Evolutionary conservation across 1,140 invertebrate genomes (phyloP).

Genomic region (Drosophila murphyi): DNA sequence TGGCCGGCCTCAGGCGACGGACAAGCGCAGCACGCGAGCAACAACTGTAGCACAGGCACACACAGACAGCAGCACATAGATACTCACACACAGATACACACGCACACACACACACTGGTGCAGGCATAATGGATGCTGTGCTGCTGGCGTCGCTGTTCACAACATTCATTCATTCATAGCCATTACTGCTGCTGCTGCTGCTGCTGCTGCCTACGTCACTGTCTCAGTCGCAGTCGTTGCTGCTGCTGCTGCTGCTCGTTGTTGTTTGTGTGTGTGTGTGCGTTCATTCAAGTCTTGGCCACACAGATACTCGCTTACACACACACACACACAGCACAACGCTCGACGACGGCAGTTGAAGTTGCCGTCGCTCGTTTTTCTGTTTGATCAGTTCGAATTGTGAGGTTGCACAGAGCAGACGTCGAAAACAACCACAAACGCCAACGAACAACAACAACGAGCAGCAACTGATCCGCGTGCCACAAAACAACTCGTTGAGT

Average conservation of each 20-base stretch:
- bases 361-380: conserved; percentile 62
- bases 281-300: conserved; percentile 54
- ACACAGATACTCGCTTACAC: conserved; percentile 40
- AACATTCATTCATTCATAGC: conserved; percentile 49
- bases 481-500: conserved; percentile 20
- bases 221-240: not conserved
- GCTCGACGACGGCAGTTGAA: conserved; percentile 24
- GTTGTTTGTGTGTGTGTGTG: conserved; percentile 22
- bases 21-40: conserved; percentile 65
- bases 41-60: conserved; percentile 43
- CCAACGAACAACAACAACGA: not conserved
- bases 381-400: conserved; percentile 80
- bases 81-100: conserved; percentile 31
- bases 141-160: conserved; percentile 16
- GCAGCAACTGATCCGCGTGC: conserved; percentile 29
- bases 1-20: conserved; percentile 28
- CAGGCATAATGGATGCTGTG: conserved; percentile 35
- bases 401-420: conserved; percentile 69
- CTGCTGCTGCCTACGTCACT: conserved; percentile 22
- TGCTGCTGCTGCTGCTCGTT: conserved; percentile 3
- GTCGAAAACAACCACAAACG: conserved; percentile 32
- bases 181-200: conserved; percentile 8
- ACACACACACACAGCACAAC: conserved; percentile 31
- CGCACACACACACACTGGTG: not conserved
- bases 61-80: conserved; percentile 33